Evolutionary conservation across 2,113 vertebrate species (phyloP).

Genomic region (Trogon melanurus): DNA sequence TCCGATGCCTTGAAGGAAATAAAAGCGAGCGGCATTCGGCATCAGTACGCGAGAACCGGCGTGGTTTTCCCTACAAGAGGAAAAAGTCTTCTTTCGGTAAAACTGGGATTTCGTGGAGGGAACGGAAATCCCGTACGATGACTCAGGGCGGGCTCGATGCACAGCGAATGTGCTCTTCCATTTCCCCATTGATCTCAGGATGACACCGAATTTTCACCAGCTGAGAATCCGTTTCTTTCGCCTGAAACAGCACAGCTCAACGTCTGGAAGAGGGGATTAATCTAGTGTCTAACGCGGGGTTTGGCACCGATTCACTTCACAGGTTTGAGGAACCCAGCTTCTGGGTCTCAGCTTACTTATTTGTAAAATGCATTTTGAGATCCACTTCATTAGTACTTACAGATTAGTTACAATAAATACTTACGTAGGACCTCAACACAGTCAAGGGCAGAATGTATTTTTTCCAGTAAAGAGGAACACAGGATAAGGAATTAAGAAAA

Average conservation of each 20-base stretch:
- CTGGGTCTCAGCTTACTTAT: not conserved
- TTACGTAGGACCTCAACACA: not conserved
- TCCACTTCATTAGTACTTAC: not conserved
- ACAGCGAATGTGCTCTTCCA: not conserved
- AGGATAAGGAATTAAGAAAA: not conserved
- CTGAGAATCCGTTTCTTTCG: not conserved
- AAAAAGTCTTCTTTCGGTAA: not conserved
- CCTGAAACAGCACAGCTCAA: not conserved
- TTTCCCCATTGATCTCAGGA: not conserved
- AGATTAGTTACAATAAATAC: not conserved
- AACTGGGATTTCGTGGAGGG: not conserved
- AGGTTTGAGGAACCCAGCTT: not conserved
- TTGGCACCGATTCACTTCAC: not conserved
- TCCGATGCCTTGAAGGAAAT: not conserved
- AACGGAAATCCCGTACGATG: rapidly evolving
- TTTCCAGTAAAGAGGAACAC: not conserved
- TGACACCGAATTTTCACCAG: not conserved
- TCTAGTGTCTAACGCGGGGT: not conserved
- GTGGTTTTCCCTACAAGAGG: not conserved
- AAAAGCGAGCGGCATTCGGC: not conserved
- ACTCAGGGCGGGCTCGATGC: not conserved
- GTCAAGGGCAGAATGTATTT: not conserved
- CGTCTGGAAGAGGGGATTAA: not conserved
- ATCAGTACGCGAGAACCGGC: not conserved
- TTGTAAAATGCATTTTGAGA: not conserved